phyloP scores from a whole-genome alignment of 2,113 vertebrate species.

The Montifringilla adamsi region DNA sequence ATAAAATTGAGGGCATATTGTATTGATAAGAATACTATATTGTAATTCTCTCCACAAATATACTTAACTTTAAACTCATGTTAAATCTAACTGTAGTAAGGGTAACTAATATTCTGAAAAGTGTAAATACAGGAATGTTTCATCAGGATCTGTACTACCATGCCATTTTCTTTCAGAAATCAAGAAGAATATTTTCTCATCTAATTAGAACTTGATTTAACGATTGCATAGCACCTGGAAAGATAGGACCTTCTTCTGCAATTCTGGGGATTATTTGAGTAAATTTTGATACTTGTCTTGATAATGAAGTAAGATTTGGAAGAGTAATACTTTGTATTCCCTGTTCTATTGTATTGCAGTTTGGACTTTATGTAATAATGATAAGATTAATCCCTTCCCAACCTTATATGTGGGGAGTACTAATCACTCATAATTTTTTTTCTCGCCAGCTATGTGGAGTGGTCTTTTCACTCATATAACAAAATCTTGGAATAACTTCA shows the following conservation, averaged over 20 bases:
- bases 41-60: not conserved
- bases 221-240: not conserved
- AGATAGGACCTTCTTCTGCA: not conserved
- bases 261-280: not conserved
- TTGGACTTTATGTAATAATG: not conserved
- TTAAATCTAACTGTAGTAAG: not conserved
- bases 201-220: not conserved
- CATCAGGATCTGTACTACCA: not conserved
- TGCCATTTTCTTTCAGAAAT: not conserved
- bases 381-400: not conserved
- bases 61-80: not conserved
- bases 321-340: not conserved
- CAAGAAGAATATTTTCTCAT: not conserved
- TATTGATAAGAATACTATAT: not conserved
- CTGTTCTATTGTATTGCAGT: not conserved
- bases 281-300: not conserved
- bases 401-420: not conserved
- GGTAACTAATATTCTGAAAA: not conserved
- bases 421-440: not conserved
- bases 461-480: slow-evolving; percentile 92
- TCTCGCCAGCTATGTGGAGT: slow-evolving; percentile 90
- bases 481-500: slow-evolving; percentile 97
- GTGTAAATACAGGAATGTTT: not conserved
- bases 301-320: not conserved
- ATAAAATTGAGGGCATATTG: not conserved